Evolutionary conservation across 2,888 invertebrate species (phyloP), one percentile per base, ranked within the genome.

Genomic region (Dasysyrphus albostriatus): DNA sequence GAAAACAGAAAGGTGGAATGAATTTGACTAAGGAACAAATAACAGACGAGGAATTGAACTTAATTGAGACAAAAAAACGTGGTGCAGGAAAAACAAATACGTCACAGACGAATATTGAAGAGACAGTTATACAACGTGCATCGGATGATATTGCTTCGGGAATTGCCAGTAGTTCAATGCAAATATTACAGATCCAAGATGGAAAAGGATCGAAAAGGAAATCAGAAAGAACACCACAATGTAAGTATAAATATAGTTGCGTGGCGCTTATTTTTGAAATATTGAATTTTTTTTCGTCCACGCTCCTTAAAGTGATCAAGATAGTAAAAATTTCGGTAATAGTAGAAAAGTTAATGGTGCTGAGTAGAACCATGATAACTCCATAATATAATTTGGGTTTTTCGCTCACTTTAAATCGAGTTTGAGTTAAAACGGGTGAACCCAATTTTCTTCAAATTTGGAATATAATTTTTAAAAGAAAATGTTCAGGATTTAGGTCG

Each of bases 151-250:
- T 54, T 24, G n/a, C 16, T 0, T 2, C 59, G 7, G 34, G 0
- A 7, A 61, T 9, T 44, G 0, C 8, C 10, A 63, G 29, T 63
- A 9, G 9, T 10, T 8, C 47, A 0, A 69, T 69, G 51, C 37
- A 69, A 14, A 39, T 51, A 39, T 19, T 19, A 5, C 37, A 69
- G 9, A 51, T 51, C 37, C 2, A 5, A 9, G 69, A 69, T 39
- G 19, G 2, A 14, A 69, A 54, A 9, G 69, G 51, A 12, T 69
- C 69, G 5, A 69, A 69, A n/a, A 69, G 69, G 14, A 69, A 69
- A 39, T 54, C 39, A 0, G 69, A 69, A 14, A 51, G 29, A 29
- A 39, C 24, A 69, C 5, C 54, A 9, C 19, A 37, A 2, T n/a
- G 69, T 69, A 54, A 51, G 69, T 69, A n/a, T 0, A 34, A 7